These are phyloP conservation scores for Dermatophagoides farinae DNA, from an alignment of 1,140 invertebrate species.

Conservation along the genomic window DNA sequence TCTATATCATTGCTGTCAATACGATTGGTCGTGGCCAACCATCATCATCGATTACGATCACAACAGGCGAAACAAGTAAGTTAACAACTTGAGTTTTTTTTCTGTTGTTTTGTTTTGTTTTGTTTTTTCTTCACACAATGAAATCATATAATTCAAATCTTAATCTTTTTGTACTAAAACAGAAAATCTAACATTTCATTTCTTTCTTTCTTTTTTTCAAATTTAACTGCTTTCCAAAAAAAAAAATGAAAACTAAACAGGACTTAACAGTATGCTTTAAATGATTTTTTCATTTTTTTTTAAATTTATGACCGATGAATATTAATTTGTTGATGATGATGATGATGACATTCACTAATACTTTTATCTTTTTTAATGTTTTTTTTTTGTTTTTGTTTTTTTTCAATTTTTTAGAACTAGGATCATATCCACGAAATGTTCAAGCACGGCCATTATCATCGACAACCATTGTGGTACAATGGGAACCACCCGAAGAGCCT, in stretches of 20 bases:
- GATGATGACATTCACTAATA: too few species aligned
- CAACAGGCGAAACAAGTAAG: slow-evolving; percentile 88
- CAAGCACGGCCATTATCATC: slow-evolving; percentile 76
- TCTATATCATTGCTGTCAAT: slow-evolving; percentile 84
- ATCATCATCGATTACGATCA: slow-evolving; percentile 53
- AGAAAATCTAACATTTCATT: neutral
- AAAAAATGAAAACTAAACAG: neutral
- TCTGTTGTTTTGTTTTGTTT: too few species aligned
- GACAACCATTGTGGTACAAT: slow-evolving; percentile 84
- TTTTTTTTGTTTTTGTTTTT: slow-evolving; percentile 5
- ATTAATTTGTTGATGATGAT: neutral
- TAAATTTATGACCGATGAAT: too few species aligned
- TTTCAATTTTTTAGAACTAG: slow-evolving; percentile 47
- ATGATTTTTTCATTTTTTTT: neutral
- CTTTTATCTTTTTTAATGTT: neutral
- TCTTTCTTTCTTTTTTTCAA: neutral
- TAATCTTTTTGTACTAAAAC: too few species aligned
- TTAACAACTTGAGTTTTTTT: slow-evolving; percentile 22
- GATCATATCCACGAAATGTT: slow-evolving; percentile 76
- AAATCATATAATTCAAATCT: slow-evolving; percentile 3
- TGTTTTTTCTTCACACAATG: neutral
- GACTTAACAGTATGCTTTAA: too few species aligned
- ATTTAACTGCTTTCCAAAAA: neutral
- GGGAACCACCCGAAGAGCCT: slow-evolving; percentile 87
- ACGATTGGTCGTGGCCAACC: slow-evolving; percentile 69